A percentile compares a stretch with the other conserved stretches of the same genome.
Evolutionary conservation across 2,113 vertebrate species (phyloP).

Genomic region (Hippolais icterina): DNA sequence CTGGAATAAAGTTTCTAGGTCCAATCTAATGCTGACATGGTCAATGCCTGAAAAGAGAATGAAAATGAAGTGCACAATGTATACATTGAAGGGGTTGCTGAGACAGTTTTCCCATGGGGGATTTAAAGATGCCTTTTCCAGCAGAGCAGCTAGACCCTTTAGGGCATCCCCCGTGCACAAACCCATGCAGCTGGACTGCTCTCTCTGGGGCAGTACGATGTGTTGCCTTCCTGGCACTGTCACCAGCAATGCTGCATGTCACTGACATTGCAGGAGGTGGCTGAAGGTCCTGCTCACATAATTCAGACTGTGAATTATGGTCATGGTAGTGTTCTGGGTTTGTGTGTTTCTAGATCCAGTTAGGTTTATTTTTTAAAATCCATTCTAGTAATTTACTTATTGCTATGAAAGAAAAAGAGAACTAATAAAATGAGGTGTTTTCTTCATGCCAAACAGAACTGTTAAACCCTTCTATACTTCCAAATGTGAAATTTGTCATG

Average conservation of each 20-base stretch:
- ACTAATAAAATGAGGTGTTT: not conserved
- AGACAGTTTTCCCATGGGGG: not conserved
- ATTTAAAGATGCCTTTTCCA: not conserved
- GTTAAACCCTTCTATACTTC: not conserved
- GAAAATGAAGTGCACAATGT: not conserved
- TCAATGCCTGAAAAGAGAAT: constrained; percentile 79
- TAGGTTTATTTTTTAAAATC: not conserved
- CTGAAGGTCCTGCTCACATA: not conserved
- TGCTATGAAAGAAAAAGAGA: not conserved
- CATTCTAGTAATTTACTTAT: not conserved
- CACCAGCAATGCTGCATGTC: not conserved
- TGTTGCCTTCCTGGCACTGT: not conserved
- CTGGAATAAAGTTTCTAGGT: constrained; percentile 87
- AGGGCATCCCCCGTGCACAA: not conserved
- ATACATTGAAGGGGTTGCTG: not conserved
- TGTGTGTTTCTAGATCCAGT: not conserved
- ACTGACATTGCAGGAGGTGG: not conserved
- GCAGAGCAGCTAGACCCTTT: not conserved
- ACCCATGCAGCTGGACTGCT: fast-evolving
- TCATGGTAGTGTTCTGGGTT: not conserved
- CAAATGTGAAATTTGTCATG: not conserved
- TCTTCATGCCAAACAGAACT: not conserved
- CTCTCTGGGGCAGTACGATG: fast-evolving
- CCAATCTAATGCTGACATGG: constrained; percentile 84
- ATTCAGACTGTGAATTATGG: not conserved